These are phyloP conservation scores for Oreochromis niloticus DNA, from an alignment of 2,113 vertebrate genomes.

Conservation along the genomic window DNA sequence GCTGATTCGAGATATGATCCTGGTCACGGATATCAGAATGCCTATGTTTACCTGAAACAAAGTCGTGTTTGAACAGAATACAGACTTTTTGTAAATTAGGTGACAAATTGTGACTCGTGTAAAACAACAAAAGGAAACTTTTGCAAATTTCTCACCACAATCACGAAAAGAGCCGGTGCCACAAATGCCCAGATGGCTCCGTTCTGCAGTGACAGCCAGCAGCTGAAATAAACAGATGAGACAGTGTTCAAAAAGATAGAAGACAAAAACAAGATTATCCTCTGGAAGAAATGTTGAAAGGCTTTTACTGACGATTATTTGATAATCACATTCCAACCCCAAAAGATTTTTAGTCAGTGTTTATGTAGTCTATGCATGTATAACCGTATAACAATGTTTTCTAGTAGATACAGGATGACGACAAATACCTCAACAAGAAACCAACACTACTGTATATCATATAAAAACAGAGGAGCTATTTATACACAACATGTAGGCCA, in stretches of 20 bases:
- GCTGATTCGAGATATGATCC: slow-evolving; percentile 94
- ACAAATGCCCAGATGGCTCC: slow-evolving; percentile 98
- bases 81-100: not conserved
- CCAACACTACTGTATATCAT: not conserved
- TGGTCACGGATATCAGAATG: slow-evolving; percentile 89
- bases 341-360: not conserved
- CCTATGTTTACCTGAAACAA: slow-evolving; percentile 84
- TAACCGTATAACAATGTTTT: not conserved
- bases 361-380: not conserved
- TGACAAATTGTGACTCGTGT: not conserved
- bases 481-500: not conserved
- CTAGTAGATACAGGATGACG: not conserved
- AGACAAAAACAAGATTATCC: not conserved
- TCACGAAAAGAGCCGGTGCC: slow-evolving; percentile 87
- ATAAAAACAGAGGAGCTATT: not conserved
- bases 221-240: slow-evolving; percentile 70
- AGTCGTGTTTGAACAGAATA: not conserved
- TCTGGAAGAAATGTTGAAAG: not conserved
- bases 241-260: not conserved
- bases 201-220: slow-evolving; percentile 87
- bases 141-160: slow-evolving; percentile 77
- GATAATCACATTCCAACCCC: not conserved
- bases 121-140: not conserved
- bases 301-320: not conserved
- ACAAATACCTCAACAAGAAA: not conserved